Evolutionary conservation across 92 coral and sea anemone species (phyloP), one percentile per base, ranked within the genome.

Genomic region (Virgularia gustaviana): DNA sequence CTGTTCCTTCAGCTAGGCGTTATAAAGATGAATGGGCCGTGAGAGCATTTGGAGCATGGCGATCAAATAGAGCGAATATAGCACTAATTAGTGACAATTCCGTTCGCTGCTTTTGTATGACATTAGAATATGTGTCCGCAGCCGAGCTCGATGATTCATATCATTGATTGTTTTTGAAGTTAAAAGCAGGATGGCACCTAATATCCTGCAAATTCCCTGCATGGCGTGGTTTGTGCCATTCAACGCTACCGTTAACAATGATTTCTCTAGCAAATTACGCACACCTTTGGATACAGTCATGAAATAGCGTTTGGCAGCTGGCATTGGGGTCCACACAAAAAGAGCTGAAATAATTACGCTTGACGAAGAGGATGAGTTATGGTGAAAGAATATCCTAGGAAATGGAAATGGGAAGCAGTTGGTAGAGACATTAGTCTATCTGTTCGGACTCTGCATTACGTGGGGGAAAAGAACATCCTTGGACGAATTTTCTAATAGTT

Each of bases 1-100:
- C 33, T 45, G 81, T 77, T 13, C 75, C 81, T 32, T 31, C 39
- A 41, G 30, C 81, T 20, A 77, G 2, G 1, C 34, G 41, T 22
- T 77, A 77, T 54, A 77, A 77, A 65, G 63, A 65, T 36, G 53
- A 58, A 34, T 77, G 81, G 81, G 81, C 76, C 13, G 75, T 65
- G 10, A 65, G 27, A 29, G 57, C 58, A 28, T 77, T 77, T 11
- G 64, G 65, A 65, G 54, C 56, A 53, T 74, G 79, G 58, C 72
- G 79, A 11, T 9, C 45, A 15, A 62, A 74, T 25, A 39, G 72
- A 74, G 58, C 22, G 15, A 52, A 52, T 22, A 52, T 52, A 33
- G 29, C n/a, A 25, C 55, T 47, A 47, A 5, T n/a, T n/a, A n/a
- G n/a, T 47, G 55, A 47, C 55, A 47, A 4, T 19, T 47, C 55